Percentiles rank a stretch among this genome's conserved stretches.
phyloP scores from a whole-genome alignment of 2,113 vertebrate species.

The Syrmaticus mikado region DNA sequence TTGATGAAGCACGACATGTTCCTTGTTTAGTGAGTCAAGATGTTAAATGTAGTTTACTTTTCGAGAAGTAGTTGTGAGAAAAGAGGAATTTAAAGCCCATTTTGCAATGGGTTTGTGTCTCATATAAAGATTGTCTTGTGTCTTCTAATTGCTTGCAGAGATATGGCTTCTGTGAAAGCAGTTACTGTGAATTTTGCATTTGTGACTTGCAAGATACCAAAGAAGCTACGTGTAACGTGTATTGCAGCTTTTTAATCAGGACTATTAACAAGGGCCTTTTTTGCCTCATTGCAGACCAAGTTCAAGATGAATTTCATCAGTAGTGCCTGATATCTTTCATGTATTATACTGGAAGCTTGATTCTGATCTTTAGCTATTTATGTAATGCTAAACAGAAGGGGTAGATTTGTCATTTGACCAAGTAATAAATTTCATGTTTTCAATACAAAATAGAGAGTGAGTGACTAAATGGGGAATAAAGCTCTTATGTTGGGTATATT shows the following conservation, averaged over 20 bases:
- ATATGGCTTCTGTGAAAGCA: not conserved
- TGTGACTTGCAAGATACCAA: not conserved
- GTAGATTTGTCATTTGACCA: not conserved
- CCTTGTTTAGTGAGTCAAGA: not conserved
- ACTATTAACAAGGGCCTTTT: not conserved
- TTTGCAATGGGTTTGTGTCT: not conserved
- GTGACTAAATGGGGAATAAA: conserved; percentile 29
- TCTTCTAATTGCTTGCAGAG: not conserved
- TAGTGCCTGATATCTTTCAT: not conserved
- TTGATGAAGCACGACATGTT: not conserved
- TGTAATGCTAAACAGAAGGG: not conserved
- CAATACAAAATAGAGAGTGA: conserved; percentile 18
- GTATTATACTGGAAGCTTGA: not conserved
- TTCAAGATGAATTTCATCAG: not conserved
- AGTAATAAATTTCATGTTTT: conserved; percentile 27
- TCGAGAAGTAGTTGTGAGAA: not conserved
- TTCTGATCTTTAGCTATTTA: not conserved
- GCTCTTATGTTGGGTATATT: conserved; percentile 26
- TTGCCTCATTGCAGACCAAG: not conserved
- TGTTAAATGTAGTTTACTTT: not conserved
- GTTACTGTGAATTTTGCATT: not conserved
- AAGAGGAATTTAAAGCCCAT: not conserved
- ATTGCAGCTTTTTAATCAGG: not conserved
- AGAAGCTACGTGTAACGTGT: not conserved
- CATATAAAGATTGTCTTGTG: not conserved